Percentiles rank a stretch among this genome's conserved stretches.
Conservation (phyloP, 1,140 invertebrate species). For the Ectropis grisescens region DNA sequence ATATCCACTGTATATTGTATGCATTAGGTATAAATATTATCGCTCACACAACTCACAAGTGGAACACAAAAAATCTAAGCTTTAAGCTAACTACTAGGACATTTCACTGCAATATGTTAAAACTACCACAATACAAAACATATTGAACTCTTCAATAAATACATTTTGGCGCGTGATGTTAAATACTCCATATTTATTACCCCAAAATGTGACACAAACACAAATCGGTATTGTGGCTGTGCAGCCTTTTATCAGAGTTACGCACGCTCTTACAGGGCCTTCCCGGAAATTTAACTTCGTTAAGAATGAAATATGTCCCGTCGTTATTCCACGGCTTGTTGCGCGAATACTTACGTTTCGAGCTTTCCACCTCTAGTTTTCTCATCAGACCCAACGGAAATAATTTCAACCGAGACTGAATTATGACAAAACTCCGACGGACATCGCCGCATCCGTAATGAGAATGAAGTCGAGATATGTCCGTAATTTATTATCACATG, state of each 20-base stretch:
- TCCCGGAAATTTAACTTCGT: conserved; percentile 64
- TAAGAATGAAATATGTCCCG: conserved; percentile 66
- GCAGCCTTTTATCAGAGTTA: conserved; percentile 59
- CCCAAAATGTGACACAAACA: conserved; percentile 25
- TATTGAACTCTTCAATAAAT: no score
- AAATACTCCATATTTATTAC: conserved; percentile 7
- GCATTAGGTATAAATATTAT: no score
- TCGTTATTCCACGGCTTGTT: conserved; percentile 64
- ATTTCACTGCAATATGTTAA: no score
- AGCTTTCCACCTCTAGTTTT: conserved; percentile 65
- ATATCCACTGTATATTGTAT: no score
- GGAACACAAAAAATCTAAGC: no score
- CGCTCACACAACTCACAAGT: no score
- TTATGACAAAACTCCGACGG: conserved; percentile 67
- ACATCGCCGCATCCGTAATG: conserved; percentile 66
- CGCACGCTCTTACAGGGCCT: conserved; percentile 54
- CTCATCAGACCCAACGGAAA: conserved; percentile 66
- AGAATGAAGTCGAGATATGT: conserved; percentile 63
- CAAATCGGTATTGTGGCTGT: conserved; percentile 34
- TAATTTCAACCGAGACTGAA: conserved; percentile 68
- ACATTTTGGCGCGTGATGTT: no score
- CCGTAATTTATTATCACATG: conserved; percentile 60
- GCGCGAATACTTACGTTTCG: conserved; percentile 63
- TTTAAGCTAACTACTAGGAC: no score
- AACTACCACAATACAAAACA: no score